A percentile compares a stretch with the other conserved stretches of the same genome.
Conservation (phyloP, 2,888 invertebrate species). For the Ptilodon capucinus region DNA sequence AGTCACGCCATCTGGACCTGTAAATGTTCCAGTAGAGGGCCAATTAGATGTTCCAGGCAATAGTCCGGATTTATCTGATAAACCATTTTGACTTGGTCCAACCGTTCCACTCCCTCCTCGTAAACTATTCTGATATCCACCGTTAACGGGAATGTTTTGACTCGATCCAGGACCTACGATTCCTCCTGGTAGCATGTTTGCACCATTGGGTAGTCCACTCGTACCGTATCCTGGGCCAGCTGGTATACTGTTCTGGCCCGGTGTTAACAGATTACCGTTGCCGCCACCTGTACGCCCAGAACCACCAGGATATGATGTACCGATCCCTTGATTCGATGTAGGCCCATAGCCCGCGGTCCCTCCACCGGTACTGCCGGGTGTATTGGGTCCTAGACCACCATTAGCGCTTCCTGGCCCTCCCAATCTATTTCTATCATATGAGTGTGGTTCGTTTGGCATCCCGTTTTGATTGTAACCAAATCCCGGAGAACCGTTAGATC, state of each 20-base stretch:
- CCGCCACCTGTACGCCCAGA: slow-evolving; percentile 6
- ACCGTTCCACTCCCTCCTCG: slow-evolving; percentile 16
- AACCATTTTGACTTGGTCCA: slow-evolving; percentile 13
- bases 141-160: slow-evolving; percentile 5
- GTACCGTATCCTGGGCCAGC: slow-evolving; percentile 1
- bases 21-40: slow-evolving; percentile 35
- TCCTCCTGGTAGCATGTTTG: slow-evolving; percentile 10
- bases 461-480: slow-evolving; percentile 9
- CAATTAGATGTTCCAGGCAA: slow-evolving; percentile 26
- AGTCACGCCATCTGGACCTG: slow-evolving; percentile 39
- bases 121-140: background rate
- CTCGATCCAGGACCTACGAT: slow-evolving; percentile 7
- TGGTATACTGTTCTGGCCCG: slow-evolving; percentile 6
- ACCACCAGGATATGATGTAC: slow-evolving; percentile 1
- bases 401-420: slow-evolving; percentile 5
- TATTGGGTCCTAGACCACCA: slow-evolving; percentile 11
- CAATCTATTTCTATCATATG: slow-evolving; percentile 18
- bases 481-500: slow-evolving; percentile 13
- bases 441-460: slow-evolving; percentile 7
- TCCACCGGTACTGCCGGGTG: slow-evolving; percentile 4
- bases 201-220: slow-evolving; percentile 6
- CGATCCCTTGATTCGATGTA: slow-evolving; percentile 2
- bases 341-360: slow-evolving; percentile 4
- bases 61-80: slow-evolving; percentile 8
- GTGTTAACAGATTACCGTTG: background rate